Evolutionary conservation across 2,113 vertebrate species (phyloP), one percentile per base, ranked within the genome.

Genomic region (Notarius lentiginosus): DNA sequence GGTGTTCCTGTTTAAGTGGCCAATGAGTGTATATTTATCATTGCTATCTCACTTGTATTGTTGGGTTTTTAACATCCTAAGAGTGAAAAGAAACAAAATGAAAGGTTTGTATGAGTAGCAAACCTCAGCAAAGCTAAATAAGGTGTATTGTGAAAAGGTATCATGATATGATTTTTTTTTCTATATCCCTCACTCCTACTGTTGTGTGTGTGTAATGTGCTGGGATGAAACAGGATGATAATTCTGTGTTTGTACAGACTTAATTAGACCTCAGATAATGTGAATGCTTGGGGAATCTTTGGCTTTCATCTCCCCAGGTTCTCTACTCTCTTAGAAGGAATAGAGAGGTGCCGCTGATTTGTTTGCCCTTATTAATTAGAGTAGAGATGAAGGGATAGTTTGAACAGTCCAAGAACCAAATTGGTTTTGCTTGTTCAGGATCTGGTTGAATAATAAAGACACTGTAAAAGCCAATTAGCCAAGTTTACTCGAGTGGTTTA

Each of bases 331-430:
- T 85, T 75, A 83, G 82, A 82, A 85, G 53, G 9, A 65, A 61
- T 66, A 55, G 30, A 80, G 79, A 63, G 65, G 82, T 72, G 63
- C 75, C 79, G 27, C 92, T 86, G 91, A 85, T 91, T 92, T 86
- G 90, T 94, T 93, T 89, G 87, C 93, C 91, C 93, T 92, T 87
- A 92, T 93, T 93, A 94, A 92, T 93, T 90, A 72, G 73, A 27
- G 87, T 89, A 76, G 83, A 34, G 87, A 79, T 76, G 82, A 79
- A 60, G 60, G 34, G 91, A 87, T 87, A 85, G 61, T 61, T 24
- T 76, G 24, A 84, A 20, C 30, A 60, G 83, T 60, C 60, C 63
- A 61, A 72, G 65, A 58, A 72, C 15, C 11, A 77, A 68, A 83
- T 55, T 18, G 11, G 63, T 70, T 82, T 63, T 49, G 77, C 53